These are phyloP conservation scores for Hydrozoanthus gracilis DNA, from an alignment of 92 coral and sea anemone species.

Conservation along the genomic window DNA sequence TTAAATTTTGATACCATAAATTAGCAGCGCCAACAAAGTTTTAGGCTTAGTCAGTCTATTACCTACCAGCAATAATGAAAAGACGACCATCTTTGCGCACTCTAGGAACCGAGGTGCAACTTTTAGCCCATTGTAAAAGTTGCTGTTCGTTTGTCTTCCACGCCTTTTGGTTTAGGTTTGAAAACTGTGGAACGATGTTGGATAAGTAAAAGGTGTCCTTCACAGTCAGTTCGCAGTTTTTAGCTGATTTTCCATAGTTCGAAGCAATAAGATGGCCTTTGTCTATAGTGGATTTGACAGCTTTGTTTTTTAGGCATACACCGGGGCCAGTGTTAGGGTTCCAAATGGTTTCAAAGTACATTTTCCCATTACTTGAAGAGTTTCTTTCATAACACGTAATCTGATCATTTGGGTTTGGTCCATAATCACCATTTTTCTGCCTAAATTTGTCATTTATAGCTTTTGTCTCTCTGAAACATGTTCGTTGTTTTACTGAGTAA, in stretches of 20 bases:
- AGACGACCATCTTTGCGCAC: neutral
- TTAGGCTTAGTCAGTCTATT: too few species aligned
- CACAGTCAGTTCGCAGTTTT: neutral
- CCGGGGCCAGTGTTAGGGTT: neutral
- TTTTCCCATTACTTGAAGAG: neutral
- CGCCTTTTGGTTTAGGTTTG: neutral
- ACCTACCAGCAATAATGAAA: neutral
- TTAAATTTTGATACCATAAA: too few species aligned
- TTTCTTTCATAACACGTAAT: constrained; percentile 13
- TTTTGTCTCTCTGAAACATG: neutral
- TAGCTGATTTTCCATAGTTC: neutral
- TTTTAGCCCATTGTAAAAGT: neutral
- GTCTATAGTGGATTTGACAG: neutral
- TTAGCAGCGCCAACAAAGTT: too few species aligned
- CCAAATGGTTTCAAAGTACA: neutral
- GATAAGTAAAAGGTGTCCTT: neutral
- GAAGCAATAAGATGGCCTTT: constrained; percentile 25
- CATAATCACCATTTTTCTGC: constrained; percentile 16
- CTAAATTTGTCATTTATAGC: neutral
- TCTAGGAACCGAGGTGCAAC: neutral
- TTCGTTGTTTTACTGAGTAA: neutral
- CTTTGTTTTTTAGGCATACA: neutral
- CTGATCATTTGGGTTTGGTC: neutral
- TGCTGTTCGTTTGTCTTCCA: neutral
- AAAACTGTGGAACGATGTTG: neutral